Conservation (phyloP, 1,140 invertebrate species). For the Cyphomyrmex costatus region DNA sequence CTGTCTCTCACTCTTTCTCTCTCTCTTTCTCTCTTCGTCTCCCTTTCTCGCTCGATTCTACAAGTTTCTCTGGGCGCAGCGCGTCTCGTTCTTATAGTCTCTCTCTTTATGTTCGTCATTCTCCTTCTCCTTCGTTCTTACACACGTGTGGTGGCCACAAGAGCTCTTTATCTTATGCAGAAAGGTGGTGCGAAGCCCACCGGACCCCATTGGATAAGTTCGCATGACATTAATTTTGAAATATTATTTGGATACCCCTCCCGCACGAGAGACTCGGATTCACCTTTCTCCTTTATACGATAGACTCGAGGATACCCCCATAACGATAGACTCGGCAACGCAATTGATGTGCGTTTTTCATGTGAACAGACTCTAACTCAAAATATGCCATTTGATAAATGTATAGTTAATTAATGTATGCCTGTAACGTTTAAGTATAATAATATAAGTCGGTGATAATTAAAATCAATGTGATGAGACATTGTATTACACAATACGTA, state of each 20-base stretch:
- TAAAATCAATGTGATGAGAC: not conserved
- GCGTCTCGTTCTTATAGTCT: constrained; percentile 22
- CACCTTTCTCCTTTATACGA: not conserved
- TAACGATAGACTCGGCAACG: constrained; percentile 17
- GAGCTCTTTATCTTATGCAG: constrained; percentile 76
- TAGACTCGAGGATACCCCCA: not conserved
- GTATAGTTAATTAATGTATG: not conserved
- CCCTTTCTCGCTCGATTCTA: constrained; percentile 33
- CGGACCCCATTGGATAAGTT: constrained; percentile 71
- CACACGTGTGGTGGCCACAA: constrained; percentile 69
- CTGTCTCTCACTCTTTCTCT: constrained; percentile 52
- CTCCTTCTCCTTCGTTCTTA: constrained; percentile 47
- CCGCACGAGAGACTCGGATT: constrained; percentile 41
- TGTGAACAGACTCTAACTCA: not conserved
- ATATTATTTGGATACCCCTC: constrained; percentile 79
- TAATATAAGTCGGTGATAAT: not conserved
- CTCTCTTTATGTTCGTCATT: constrained; percentile 36
- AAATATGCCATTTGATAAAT: constrained; percentile 4
- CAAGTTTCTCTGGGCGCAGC: constrained; percentile 13
- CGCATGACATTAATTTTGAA: constrained; percentile 83
- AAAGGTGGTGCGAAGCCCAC: constrained; percentile 73
- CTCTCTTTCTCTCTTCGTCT: constrained; percentile 29
- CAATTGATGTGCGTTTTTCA: not conserved
- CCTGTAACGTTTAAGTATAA: not conserved
- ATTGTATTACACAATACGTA: not conserved